Evolutionary conservation across 2,113 vertebrate genomes (phyloP).

Genomic region (Fregetta grallaria): DNA sequence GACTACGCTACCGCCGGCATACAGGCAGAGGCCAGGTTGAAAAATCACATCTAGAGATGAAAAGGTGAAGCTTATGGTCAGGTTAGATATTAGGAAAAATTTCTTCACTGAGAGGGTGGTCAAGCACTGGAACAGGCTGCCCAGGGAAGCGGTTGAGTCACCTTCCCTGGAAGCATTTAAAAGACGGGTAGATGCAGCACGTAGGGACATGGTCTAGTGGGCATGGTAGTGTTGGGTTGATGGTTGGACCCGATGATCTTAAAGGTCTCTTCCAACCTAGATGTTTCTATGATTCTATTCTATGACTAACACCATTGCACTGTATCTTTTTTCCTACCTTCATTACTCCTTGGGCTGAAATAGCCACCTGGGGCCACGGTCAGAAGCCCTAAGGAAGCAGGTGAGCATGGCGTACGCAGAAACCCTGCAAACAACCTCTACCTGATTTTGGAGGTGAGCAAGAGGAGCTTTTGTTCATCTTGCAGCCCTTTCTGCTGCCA

Average conservation of each 20-base stretch:
- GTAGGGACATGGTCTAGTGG: no score
- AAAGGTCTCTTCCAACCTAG: no score
- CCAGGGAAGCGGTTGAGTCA: no score
- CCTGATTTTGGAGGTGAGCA: not conserved
- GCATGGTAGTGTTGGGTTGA: no score
- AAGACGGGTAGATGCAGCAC: no score
- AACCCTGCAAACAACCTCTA: not conserved
- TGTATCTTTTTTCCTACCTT: fast-evolving
- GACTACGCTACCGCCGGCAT: fast-evolving
- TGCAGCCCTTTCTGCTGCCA: not conserved
- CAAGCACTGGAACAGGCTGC: no score
- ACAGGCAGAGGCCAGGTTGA: not conserved
- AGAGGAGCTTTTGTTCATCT: not conserved
- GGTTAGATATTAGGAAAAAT: no score
- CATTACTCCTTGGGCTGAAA: not conserved
- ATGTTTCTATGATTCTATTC: no score
- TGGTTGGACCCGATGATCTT: no score
- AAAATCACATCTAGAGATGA: not conserved
- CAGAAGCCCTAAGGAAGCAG: not conserved
- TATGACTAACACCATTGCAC: not conserved
- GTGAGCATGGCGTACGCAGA: fast-evolving
- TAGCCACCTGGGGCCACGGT: not conserved
- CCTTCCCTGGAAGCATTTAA: no score
- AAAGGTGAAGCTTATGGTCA: not conserved
- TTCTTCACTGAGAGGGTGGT: no score